phyloP scores from a whole-genome alignment of 2,113 vertebrate species.

The Cervus canadensis region DNA sequence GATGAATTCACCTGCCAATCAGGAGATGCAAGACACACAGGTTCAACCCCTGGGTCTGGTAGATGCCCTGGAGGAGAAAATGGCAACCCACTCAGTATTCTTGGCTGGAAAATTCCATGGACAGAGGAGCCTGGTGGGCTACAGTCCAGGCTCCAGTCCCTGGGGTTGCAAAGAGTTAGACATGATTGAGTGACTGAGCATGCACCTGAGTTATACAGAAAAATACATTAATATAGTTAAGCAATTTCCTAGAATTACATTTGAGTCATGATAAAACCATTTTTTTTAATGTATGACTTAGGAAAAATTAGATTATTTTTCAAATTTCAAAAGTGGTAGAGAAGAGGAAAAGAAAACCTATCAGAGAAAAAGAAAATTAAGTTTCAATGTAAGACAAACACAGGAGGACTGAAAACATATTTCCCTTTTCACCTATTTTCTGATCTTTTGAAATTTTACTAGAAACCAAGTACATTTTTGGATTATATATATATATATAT shows the following conservation, averaged over 20 bases:
- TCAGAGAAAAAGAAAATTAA: neutral
- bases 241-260: neutral
- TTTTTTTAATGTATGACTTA: neutral
- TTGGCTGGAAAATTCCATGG: neutral
- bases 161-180: neutral
- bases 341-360: neutral
- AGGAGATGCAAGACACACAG: neutral
- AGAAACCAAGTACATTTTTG: neutral
- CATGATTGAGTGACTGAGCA: neutral
- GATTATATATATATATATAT: too few relatives aligned
- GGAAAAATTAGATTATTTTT: neutral
- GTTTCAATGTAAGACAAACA: neutral
- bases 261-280: neutral
- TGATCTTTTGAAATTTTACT: neutral
- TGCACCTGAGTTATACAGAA: neutral
- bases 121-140: neutral
- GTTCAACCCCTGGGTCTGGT: neutral
- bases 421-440: neutral
- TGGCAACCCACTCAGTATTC: neutral
- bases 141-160: rapidly evolving
- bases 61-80: neutral
- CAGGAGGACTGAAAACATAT: neutral
- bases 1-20: neutral
- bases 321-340: neutral
- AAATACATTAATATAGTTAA: neutral